Conservation (phyloP, 2,113 vertebrate species). For the Oreotrochilus melanogaster region DNA sequence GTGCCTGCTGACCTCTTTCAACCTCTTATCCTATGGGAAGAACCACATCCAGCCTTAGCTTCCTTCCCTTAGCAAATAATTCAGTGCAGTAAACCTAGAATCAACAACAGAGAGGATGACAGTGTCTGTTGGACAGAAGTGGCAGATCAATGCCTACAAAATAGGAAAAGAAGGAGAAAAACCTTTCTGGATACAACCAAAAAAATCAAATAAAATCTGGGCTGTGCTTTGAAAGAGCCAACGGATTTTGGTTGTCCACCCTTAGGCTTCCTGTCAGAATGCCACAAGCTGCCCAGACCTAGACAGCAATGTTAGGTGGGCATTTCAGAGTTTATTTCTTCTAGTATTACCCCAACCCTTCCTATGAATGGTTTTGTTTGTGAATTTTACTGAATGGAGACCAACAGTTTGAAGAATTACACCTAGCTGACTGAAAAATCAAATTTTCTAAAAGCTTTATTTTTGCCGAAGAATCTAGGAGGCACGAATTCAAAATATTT, state of each 20-base stretch:
- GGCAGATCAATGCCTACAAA: background rate
- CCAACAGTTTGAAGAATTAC: background rate
- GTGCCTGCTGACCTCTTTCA: constrained; percentile 78
- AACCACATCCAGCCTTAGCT: constrained; percentile 85
- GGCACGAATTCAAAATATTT: background rate
- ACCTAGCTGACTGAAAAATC: background rate
- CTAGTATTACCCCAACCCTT: background rate
- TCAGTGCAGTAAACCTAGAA: constrained; percentile 80
- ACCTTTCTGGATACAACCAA: background rate
- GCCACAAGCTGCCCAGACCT: background rate
- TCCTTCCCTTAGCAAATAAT: constrained; percentile 84
- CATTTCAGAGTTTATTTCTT: background rate
- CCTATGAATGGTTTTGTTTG: background rate
- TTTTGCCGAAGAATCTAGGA: background rate
- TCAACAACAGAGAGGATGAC: background rate
- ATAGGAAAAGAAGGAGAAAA: background rate
- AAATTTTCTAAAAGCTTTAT: background rate
- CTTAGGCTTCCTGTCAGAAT: background rate
- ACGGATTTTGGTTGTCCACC: background rate
- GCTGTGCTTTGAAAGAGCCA: background rate
- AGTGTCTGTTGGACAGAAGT: background rate
- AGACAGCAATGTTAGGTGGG: background rate
- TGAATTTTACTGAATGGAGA: background rate
- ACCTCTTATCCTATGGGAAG: constrained; percentile 79
- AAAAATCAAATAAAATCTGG: background rate